Conservation (phyloP, 2,113 vertebrate species). For the Neotragus moschatus region DNA sequence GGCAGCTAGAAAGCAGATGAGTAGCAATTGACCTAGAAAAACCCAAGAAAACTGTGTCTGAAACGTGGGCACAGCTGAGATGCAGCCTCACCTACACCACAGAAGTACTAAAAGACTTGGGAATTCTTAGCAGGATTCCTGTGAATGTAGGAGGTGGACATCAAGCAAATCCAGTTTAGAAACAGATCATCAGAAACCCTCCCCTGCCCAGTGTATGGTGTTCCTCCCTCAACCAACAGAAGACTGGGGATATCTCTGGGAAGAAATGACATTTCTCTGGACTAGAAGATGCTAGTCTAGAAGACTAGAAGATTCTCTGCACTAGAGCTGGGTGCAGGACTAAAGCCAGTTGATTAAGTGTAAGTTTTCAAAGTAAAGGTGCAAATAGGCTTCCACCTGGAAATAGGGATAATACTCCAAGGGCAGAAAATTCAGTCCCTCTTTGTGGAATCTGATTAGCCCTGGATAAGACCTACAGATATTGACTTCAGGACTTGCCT, state of each 20-base stretch:
- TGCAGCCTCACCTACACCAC: not conserved
- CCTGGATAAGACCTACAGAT: not conserved
- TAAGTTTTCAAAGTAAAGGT: not conserved
- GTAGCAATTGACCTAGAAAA: not conserved
- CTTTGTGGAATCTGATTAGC: not conserved
- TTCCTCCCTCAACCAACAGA: not conserved
- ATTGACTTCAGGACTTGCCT: not conserved
- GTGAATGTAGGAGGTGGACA: not conserved
- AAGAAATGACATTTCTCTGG: not conserved
- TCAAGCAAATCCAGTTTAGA: not conserved
- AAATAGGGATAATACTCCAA: not conserved
- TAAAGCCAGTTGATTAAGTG: not conserved
- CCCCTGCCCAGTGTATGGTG: not conserved
- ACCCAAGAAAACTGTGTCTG: not conserved
- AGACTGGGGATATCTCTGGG: not conserved
- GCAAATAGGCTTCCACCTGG: not conserved
- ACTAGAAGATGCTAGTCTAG: not conserved
- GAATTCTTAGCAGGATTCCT: not conserved
- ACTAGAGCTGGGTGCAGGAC: not conserved
- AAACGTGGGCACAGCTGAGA: not conserved
- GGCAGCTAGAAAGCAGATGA: not conserved
- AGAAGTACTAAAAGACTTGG: not conserved
- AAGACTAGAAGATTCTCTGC: not conserved
- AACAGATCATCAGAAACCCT: not conserved
- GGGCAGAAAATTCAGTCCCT: not conserved